Base-by-base conservation (phyloP, 2,797 vertebrate species). In the Catamblyrhynchus diadema region DNA sequence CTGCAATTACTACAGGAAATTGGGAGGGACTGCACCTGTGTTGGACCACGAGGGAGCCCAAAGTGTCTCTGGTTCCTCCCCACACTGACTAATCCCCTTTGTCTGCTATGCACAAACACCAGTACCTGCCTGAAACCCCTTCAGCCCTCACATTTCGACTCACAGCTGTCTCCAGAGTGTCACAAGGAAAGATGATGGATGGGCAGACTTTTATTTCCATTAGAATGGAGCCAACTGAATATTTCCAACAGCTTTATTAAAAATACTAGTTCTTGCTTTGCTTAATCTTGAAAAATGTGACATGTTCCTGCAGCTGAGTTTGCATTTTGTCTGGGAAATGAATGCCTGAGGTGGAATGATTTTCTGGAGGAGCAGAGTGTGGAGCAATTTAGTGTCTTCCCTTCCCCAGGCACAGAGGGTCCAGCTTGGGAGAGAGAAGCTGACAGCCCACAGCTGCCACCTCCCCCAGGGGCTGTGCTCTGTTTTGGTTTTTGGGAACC, bases 221-320 rank as follows among this genome's bases (percentile, higher is more conserved):
- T 81, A 95, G 73, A 90, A 91, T 0, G 44, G 77, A 91, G 78
- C 75, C 87, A 94, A 59, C 56, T 69, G 41, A 92, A 57, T 91
- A 88, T 88, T 96, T 96, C 87, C 92, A 83, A 83, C 70, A 65
- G 59, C 77, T 89, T 81, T 96, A 80, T 95, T 88, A 92, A 89
- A 95, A 95, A 72, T 75, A 51, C 27, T 83, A 41, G 23, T 64
- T 69, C 65, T 90, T 9, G 3, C 84, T 97, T 89, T 69, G 45
- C 86, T 73, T 96, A 59, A 89, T 93, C 84, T 91, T 81, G 85
- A 94, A 92, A 95, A 93, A 93, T 33, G 69, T 42, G 72, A 57
- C 87, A 65, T 53, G 69, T 90, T 92, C 81, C 94, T 86, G 77
- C 73, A 91, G 86, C 89, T 92, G 89, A 96, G 75, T 64, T 93